Percentiles rank a stretch among this genome's conserved stretches.
These are phyloP conservation scores for Leptinotarsa juncta DNA, from an alignment of 2,888 invertebrate species.

Conservation along the genomic window DNA sequence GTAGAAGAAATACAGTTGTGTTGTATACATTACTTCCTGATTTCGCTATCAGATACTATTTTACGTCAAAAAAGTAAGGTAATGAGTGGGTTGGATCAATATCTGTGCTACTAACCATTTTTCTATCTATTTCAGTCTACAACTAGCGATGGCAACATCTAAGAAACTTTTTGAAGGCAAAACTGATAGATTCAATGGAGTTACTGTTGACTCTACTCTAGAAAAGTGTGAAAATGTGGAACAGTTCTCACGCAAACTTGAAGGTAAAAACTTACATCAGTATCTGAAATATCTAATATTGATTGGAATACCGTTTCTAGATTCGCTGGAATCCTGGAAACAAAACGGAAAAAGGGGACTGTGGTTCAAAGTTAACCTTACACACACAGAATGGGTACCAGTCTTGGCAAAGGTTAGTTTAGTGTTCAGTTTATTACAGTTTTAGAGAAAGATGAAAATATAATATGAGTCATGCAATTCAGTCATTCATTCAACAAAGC, in stretches of 20 bases:
- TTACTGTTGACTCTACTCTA: slow-evolving; percentile 75
- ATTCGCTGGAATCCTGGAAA: slow-evolving; percentile 77
- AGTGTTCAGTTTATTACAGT: no score
- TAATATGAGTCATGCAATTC: no score
- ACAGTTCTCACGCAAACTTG: slow-evolving; percentile 69
- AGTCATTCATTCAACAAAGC: no score
- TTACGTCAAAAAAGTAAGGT: slow-evolving; percentile 4
- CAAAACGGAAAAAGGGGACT: slow-evolving; percentile 75
- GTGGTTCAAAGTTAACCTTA: slow-evolving; percentile 83
- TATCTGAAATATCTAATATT: not conserved
- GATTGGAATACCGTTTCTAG: slow-evolving; percentile 65
- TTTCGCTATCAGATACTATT: not conserved
- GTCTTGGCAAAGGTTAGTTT: slow-evolving; percentile 74
- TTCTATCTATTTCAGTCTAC: not conserved
- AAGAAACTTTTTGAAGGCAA: slow-evolving; percentile 65
- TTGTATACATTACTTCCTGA: not conserved
- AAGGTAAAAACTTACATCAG: slow-evolving; percentile 66
- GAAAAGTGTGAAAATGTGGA: slow-evolving; percentile 69
- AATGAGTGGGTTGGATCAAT: not conserved
- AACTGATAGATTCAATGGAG: slow-evolving; percentile 77
- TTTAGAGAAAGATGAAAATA: no score
- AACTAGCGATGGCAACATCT: slow-evolving; percentile 8
- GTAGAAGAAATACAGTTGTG: not conserved
- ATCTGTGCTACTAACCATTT: not conserved
- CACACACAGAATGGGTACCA: slow-evolving; percentile 81